A percentile compares a stretch with the other conserved stretches of the same genome.
These are phyloP conservation scores for Microdon myrmicae DNA, from an alignment of 2,888 invertebrate genomes.

Conservation along the genomic window DNA sequence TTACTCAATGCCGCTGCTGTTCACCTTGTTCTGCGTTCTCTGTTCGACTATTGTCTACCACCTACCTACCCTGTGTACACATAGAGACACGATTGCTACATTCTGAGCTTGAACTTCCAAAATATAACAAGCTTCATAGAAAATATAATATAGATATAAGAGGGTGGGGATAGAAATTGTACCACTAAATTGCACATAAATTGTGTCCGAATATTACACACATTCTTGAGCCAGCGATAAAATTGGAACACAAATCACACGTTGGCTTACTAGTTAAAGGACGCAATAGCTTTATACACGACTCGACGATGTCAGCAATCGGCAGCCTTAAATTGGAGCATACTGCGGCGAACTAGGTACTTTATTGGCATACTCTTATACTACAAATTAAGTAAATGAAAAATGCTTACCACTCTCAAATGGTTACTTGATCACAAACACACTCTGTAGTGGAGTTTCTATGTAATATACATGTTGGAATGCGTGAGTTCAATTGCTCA, in stretches of 20 bases:
- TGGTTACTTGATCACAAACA: too few relatives aligned
- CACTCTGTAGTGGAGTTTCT: too few relatives aligned
- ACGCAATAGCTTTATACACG: slow-evolving; percentile 22
- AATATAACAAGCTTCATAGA: too few relatives aligned
- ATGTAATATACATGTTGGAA: too few relatives aligned
- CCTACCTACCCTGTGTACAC: neutral
- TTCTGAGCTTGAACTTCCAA: slow-evolving; percentile 15
- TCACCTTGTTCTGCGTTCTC: neutral
- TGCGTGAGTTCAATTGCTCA: too few relatives aligned
- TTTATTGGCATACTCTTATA: too few relatives aligned
- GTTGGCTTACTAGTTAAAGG: slow-evolving; percentile 17
- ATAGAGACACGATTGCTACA: slow-evolving; percentile 22
- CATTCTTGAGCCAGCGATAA: neutral
- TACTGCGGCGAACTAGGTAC: too few relatives aligned
- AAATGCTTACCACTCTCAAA: too few relatives aligned
- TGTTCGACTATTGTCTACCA: neutral
- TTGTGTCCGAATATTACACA: slow-evolving; percentile 26
- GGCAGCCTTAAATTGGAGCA: too few relatives aligned
- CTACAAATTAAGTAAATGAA: too few relatives aligned
- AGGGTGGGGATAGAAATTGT: too few relatives aligned
- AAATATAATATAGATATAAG: too few relatives aligned
- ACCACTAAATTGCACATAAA: slow-evolving; percentile 43
- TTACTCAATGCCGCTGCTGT: slow-evolving; percentile 12
- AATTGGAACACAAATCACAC: slow-evolving; percentile 22
- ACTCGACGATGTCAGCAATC: slow-evolving; percentile 20